These are phyloP conservation scores for Daboia siamensis DNA, from an alignment of 2,113 vertebrate species.

Conservation along the genomic window DNA sequence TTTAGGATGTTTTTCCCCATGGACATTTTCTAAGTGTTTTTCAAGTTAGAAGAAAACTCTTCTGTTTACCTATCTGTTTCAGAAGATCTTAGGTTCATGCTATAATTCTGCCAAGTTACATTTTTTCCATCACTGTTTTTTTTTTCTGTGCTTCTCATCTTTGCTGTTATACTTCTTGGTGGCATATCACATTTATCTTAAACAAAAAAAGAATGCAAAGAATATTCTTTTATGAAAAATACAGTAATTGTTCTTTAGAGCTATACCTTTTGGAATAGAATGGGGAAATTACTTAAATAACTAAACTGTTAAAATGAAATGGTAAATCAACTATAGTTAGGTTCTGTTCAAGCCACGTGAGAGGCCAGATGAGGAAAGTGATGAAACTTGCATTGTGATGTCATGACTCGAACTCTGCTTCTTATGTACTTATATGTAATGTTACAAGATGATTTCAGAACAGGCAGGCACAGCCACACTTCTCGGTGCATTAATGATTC, in stretches of 20 bases:
- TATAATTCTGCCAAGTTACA: background rate
- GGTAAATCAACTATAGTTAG: background rate
- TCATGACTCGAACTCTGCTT: background rate
- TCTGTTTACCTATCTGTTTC: background rate
- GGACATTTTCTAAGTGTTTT: background rate
- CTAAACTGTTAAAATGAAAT: background rate
- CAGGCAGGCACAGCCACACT: too few species aligned
- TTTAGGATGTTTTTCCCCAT: background rate
- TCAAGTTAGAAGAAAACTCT: background rate
- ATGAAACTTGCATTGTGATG: background rate
- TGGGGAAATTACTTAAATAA: background rate
- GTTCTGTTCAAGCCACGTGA: background rate
- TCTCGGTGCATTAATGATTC: too few species aligned
- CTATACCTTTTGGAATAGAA: background rate
- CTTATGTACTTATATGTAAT: background rate
- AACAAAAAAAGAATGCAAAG: background rate
- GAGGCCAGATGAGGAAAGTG: background rate
- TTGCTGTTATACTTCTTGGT: background rate
- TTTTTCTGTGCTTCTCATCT: background rate
- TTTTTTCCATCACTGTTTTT: background rate
- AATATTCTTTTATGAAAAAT: background rate
- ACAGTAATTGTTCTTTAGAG: background rate
- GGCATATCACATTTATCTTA: background rate
- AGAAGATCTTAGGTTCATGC: background rate
- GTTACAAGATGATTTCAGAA: background rate